These are phyloP conservation scores for Anas flavirostris DNA, from an alignment of 2,797 vertebrate species.

Conservation along the genomic window DNA sequence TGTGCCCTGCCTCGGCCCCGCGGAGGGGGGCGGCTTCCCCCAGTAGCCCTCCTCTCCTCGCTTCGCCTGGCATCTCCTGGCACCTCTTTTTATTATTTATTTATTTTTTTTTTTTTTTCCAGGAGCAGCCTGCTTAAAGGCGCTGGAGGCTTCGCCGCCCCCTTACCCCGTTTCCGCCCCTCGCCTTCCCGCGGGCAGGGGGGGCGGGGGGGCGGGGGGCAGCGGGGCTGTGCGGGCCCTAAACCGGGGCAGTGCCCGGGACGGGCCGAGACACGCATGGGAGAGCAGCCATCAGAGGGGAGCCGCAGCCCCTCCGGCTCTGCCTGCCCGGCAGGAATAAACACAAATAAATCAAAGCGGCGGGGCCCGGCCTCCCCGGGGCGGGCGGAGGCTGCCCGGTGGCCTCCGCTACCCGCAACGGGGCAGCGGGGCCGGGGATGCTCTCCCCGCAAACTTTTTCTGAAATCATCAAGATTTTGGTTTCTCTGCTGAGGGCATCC, in stretches of 20 bases:
- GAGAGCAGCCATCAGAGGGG: neutral
- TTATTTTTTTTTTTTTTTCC: no score
- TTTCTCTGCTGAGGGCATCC: neutral
- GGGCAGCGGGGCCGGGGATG: neutral
- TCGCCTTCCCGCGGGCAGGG: neutral
- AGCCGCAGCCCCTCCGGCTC: neutral
- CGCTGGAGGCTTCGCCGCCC: neutral
- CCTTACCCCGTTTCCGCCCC: neutral
- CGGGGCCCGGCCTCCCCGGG: neutral
- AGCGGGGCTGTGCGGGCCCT: neutral
- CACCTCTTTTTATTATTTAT: no score
- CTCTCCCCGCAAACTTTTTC: neutral
- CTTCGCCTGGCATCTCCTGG: neutral
- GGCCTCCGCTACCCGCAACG: no score
- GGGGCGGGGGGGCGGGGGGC: no score
- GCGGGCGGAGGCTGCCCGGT: neutral
- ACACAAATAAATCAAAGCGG: constrained; percentile 11
- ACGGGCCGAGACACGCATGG: neutral
- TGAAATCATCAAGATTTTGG: neutral
- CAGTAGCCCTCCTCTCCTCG: neutral
- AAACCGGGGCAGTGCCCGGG: neutral
- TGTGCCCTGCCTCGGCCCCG: neutral
- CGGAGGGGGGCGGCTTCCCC: neutral
- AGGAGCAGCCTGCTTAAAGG: no score
- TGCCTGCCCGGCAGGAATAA: neutral